phyloP scores from a whole-genome alignment of 2,888 invertebrate species.

The Coleophora flavipennella region DNA sequence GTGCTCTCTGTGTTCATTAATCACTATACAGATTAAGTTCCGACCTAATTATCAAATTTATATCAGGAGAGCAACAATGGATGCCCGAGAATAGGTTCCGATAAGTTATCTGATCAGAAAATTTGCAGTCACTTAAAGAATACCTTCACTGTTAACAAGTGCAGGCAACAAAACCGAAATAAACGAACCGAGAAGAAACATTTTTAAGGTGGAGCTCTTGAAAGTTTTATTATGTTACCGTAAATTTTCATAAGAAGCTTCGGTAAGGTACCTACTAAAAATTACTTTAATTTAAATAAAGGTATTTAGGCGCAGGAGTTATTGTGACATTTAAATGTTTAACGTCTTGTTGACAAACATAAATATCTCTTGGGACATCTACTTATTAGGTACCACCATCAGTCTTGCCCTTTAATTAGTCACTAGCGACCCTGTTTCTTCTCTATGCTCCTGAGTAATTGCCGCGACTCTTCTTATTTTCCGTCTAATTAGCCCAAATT shows the following conservation, averaged over 20 bases:
- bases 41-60: slow-evolving; percentile 58
- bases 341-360: slow-evolving; percentile 16
- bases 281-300: too few species aligned
- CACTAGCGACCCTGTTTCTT: slow-evolving; percentile 33
- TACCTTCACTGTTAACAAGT: too few species aligned
- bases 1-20: slow-evolving; percentile 61
- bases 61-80: slow-evolving; percentile 35
- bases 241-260: too few species aligned
- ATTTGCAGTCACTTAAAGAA: too few species aligned
- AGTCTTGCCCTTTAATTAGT: slow-evolving; percentile 47
- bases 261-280: too few species aligned
- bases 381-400: slow-evolving; percentile 18
- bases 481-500: slow-evolving; percentile 41
- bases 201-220: too few species aligned
- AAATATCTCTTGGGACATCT: slow-evolving; percentile 25
- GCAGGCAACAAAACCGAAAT: too few species aligned
- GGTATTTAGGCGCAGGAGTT: too few species aligned
- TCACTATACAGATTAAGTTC: slow-evolving; percentile 55
- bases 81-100: slow-evolving; percentile 18
- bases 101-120: slow-evolving; percentile 12
- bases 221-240: too few species aligned
- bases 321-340: too few species aligned
- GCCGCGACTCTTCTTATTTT: slow-evolving; percentile 42
- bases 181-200: too few species aligned
- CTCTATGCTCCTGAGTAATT: slow-evolving; percentile 29